Conservation (phyloP, 2,888 invertebrate genomes). For the Tachystola acroxantha region DNA sequence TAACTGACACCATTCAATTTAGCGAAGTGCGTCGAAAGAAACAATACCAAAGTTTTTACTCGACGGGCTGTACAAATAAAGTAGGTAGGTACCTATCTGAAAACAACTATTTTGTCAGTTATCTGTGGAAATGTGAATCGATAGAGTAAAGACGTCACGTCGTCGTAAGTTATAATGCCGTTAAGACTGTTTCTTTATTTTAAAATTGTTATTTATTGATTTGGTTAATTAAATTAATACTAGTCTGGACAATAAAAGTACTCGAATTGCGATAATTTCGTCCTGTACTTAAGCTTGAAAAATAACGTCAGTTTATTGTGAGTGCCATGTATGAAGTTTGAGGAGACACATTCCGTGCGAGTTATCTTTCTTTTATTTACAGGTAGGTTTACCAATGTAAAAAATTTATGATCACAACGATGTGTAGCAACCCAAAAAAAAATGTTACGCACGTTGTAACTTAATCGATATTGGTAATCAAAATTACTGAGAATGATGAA, state of each 20-base stretch:
- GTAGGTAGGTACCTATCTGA: too few relatives aligned
- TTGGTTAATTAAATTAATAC: slow-evolving; percentile 37
- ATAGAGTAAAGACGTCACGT: too few relatives aligned
- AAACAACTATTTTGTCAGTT: too few relatives aligned
- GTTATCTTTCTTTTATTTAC: too few relatives aligned
- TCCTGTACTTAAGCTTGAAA: slow-evolving; percentile 21
- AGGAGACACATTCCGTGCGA: neutral
- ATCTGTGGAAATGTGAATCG: too few relatives aligned
- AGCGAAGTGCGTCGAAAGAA: slow-evolving; percentile 29
- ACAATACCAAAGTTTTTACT: slow-evolving; percentile 22
- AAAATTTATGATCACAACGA: too few relatives aligned
- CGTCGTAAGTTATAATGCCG: too few relatives aligned
- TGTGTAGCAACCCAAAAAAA: too few relatives aligned
- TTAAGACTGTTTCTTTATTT: slow-evolving; percentile 47
- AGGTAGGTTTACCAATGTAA: too few relatives aligned
- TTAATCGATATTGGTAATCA: too few relatives aligned
- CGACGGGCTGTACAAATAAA: slow-evolving; percentile 22
- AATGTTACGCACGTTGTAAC: too few relatives aligned
- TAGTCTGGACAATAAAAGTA: slow-evolving; percentile 42
- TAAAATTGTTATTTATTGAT: slow-evolving; percentile 41
- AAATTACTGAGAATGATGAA: too few relatives aligned
- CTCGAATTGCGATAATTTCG: slow-evolving; percentile 27
- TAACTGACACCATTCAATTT: slow-evolving; percentile 39
- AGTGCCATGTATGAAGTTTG: slow-evolving; percentile 12
- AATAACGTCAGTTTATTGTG: slow-evolving; percentile 4